These are phyloP conservation scores for Pyralis farinalis DNA, from an alignment of 2,888 invertebrate genomes.

Conservation along the genomic window DNA sequence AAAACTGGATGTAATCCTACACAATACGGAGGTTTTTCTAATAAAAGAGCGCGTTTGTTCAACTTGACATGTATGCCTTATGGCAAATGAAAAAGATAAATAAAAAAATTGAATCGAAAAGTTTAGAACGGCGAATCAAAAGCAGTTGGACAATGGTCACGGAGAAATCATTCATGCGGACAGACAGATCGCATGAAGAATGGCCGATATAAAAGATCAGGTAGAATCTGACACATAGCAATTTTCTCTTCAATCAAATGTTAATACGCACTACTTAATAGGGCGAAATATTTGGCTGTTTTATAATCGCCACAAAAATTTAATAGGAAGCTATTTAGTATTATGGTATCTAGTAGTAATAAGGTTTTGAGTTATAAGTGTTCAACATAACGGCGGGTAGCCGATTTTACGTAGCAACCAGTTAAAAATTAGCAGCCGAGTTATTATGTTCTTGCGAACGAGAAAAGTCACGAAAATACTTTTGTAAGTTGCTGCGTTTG, in stretches of 20 bases:
- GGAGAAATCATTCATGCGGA: slow-evolving; percentile 51
- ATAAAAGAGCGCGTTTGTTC: slow-evolving; percentile 47
- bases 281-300: not conserved
- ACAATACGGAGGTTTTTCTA: slow-evolving; percentile 43
- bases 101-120: slow-evolving; percentile 40
- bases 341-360: too few species aligned
- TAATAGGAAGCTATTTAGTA: too few species aligned
- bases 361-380: too few species aligned
- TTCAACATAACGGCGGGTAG: too few species aligned
- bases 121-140: slow-evolving; percentile 63
- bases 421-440: too few species aligned
- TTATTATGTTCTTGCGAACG: too few species aligned
- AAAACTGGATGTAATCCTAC: slow-evolving; percentile 48
- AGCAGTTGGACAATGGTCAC: slow-evolving; percentile 78
- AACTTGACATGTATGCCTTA: slow-evolving; percentile 52
- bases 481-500: too few species aligned
- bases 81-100: slow-evolving; percentile 35
- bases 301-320: too few species aligned
- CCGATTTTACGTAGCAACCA: too few species aligned
- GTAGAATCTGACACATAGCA: slow-evolving; percentile 65
- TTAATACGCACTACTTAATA: not conserved
- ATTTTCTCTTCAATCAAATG: slow-evolving; percentile 56
- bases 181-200: slow-evolving; percentile 51
- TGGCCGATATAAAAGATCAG: slow-evolving; percentile 61
- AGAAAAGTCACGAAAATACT: too few species aligned